phyloP scores from a whole-genome alignment of 2,797 vertebrate genomes.

The Hozukius guyotensis region DNA sequence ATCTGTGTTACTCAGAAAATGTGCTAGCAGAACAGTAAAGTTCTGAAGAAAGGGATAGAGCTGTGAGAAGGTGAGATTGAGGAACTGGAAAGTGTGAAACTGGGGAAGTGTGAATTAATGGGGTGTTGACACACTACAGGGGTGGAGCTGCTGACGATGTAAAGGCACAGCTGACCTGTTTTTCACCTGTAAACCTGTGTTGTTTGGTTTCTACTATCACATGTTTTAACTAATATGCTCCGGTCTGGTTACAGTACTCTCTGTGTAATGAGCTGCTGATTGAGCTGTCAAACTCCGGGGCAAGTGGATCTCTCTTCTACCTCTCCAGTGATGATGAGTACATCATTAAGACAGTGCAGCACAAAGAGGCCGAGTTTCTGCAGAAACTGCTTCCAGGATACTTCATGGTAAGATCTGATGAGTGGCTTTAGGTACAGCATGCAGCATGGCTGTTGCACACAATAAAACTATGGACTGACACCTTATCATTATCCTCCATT shows the following conservation, averaged over 20 bases:
- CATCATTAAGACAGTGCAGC: slow-evolving; percentile 97
- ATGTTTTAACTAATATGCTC: slow-evolving; percentile 4
- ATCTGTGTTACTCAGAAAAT: background rate
- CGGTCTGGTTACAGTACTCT: slow-evolving; percentile 85
- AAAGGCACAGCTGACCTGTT: background rate
- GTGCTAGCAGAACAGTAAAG: background rate
- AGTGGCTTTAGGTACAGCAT: background rate
- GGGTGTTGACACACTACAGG: slow-evolving; percentile 1
- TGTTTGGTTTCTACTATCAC: slow-evolving; percentile 2
- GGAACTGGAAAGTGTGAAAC: slow-evolving; percentile 35
- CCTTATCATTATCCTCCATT: background rate
- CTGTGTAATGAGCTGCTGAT: slow-evolving; percentile 92
- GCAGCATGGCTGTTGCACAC: background rate
- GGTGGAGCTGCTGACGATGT: background rate
- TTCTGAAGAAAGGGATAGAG: background rate
- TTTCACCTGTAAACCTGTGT: background rate
- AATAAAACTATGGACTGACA: background rate
- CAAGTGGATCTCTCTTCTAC: slow-evolving; percentile 96
- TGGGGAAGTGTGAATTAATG: slow-evolving; percentile 27
- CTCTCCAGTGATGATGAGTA: slow-evolving; percentile 96
- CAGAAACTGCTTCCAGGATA: slow-evolving; percentile 97
- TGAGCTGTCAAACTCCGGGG: slow-evolving; percentile 93
- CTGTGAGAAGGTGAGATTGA: background rate
- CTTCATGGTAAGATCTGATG: slow-evolving; percentile 89
- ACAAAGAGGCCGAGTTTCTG: slow-evolving; percentile 97